phyloP scores from a whole-genome alignment of 2,888 invertebrate species.

The Apantesis nais region DNA sequence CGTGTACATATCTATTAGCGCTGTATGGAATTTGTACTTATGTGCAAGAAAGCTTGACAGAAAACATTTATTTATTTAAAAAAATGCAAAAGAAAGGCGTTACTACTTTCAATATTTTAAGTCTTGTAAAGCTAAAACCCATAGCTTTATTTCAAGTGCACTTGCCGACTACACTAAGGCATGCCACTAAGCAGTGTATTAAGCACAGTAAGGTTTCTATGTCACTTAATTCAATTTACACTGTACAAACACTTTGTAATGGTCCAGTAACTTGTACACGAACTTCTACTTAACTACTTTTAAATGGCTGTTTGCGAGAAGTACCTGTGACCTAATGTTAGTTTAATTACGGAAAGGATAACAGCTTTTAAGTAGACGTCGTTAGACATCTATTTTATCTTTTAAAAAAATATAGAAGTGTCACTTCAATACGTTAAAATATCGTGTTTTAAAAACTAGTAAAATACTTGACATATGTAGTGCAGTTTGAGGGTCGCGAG shows the following conservation, averaged over 20 bases:
- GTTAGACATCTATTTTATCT: background rate
- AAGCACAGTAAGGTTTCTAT: conserved; percentile 31
- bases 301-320: background rate
- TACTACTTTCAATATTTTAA: background rate
- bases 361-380: background rate
- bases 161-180: conserved; percentile 1
- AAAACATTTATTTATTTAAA: too few species aligned
- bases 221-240: conserved; percentile 42
- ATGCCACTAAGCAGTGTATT: conserved; percentile 24
- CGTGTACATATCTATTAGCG: background rate
- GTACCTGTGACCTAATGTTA: background rate
- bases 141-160: background rate
- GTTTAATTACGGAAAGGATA: background rate
- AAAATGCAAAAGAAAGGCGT: background rate
- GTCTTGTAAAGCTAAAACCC: background rate
- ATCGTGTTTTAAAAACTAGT: background rate
- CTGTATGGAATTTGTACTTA: background rate
- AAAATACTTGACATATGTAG: too few species aligned
- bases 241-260: conserved; percentile 21
- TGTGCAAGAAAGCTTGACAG: background rate
- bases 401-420: background rate
- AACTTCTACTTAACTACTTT: background rate
- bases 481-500: too few species aligned
- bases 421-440: background rate
- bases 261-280: conserved; percentile 4